These are phyloP conservation scores for Mesocentrotus franciscanus DNA, from an alignment of 53 echinoderm and acorn worm species.

Conservation along the genomic window DNA sequence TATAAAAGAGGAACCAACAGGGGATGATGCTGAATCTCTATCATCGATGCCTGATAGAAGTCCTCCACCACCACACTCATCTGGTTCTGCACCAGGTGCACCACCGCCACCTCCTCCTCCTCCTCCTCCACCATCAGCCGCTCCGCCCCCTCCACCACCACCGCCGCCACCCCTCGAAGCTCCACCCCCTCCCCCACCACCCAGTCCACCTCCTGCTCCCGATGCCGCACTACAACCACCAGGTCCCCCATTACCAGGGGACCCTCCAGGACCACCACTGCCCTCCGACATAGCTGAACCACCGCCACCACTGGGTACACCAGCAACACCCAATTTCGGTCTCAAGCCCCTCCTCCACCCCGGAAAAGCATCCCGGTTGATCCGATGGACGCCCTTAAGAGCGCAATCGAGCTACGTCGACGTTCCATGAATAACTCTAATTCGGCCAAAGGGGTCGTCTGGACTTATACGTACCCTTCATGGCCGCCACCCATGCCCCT, in stretches of 20 bases:
- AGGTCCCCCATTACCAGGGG: not conserved
- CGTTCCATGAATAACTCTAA: not conserved
- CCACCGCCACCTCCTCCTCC: not conserved
- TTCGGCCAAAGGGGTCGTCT: not conserved
- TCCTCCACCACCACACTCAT: constrained; percentile 5
- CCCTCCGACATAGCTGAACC: not conserved
- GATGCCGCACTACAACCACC: not conserved
- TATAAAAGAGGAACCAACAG: not conserved
- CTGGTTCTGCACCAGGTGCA: not conserved
- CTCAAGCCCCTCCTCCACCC: constrained; percentile 9
- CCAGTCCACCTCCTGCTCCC: not conserved
- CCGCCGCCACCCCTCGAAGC: not conserved
- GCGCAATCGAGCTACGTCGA: not conserved
- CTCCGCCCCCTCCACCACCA: not conserved
- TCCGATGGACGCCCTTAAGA: not conserved
- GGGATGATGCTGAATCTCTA: not conserved
- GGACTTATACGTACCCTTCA: constrained; percentile 8
- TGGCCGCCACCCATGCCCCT: constrained; percentile 25
- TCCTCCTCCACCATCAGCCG: not conserved
- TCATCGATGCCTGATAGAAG: not conserved
- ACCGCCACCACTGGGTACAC: not conserved
- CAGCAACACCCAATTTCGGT: not conserved
- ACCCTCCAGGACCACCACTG: not conserved
- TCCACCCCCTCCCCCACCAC: not conserved
- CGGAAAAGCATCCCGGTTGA: too few species aligned